Conservation (phyloP, 1,140 invertebrate species). For the Bombus consobrinus region DNA sequence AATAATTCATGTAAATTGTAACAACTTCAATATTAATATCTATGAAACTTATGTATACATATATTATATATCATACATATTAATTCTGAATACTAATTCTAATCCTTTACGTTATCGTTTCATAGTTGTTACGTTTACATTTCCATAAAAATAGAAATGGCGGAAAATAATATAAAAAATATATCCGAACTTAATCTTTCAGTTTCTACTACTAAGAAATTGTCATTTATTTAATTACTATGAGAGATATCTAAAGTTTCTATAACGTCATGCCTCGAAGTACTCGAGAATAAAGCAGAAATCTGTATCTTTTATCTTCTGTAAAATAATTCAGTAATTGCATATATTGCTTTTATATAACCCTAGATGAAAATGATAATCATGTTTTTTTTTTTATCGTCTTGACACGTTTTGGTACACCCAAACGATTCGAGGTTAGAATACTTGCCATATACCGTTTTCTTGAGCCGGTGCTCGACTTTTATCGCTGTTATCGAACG, state of each 20-base stretch:
- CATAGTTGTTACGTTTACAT: too few species aligned
- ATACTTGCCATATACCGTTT: conserved; percentile 42
- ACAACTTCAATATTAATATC: too few species aligned
- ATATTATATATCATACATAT: too few species aligned
- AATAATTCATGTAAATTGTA: too few species aligned
- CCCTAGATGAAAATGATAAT: background rate
- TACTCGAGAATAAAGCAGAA: background rate
- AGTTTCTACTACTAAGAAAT: too few species aligned
- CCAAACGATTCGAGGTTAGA: conserved; percentile 38
- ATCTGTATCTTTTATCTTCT: too few species aligned
- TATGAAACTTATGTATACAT: too few species aligned
- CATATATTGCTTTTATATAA: too few species aligned
- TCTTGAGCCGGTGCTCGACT: conserved; percentile 58
- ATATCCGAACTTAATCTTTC: too few species aligned
- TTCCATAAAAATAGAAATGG: background rate
- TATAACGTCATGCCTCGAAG: background rate
- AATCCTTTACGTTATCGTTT: too few species aligned
- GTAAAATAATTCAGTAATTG: background rate
- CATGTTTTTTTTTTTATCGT: conserved; percentile 31
- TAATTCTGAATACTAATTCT: too few species aligned
- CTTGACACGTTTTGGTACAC: conserved; percentile 21
- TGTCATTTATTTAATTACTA: background rate
- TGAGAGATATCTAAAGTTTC: background rate
- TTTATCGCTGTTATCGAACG: conserved; percentile 69
- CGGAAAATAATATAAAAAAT: background rate